Conservation (phyloP, 1,140 invertebrate species). For the Eubasilissa regina region DNA sequence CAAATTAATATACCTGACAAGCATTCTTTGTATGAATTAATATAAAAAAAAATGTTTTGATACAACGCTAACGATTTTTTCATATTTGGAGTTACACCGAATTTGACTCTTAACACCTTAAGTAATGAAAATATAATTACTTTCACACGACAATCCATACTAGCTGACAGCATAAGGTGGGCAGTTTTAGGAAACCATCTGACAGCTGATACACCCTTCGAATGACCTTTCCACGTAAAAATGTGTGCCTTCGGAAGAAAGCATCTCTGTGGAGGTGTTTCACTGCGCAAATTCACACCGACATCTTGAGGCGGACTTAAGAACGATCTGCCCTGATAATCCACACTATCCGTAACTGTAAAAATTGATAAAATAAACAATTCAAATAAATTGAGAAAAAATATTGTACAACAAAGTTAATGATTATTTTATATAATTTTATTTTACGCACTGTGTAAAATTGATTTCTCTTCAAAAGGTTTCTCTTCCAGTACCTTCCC, state of each 20-base stretch:
- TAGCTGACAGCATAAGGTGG: slow-evolving; percentile 94
- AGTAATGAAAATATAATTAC: slow-evolving; percentile 68
- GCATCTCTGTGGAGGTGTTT: slow-evolving; percentile 94
- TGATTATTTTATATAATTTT: too few relatives aligned
- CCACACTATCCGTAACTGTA: slow-evolving; percentile 92
- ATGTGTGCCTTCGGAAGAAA: slow-evolving; percentile 98
- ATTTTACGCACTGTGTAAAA: slow-evolving; percentile 92
- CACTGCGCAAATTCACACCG: slow-evolving; percentile 94
- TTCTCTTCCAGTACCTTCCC: slow-evolving; percentile 91
- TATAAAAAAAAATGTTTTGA: too few relatives aligned
- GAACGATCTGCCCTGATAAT: slow-evolving; percentile 98
- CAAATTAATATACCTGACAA: too few relatives aligned
- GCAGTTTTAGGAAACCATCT: slow-evolving; percentile 96
- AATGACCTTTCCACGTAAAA: slow-evolving; percentile 97
- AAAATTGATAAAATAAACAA: slow-evolving; percentile 61
- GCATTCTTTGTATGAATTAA: too few relatives aligned
- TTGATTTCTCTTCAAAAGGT: slow-evolving; percentile 94
- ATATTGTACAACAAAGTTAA: neutral
- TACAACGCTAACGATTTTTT: too few relatives aligned
- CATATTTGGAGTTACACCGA: too few relatives aligned
- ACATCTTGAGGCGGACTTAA: slow-evolving; percentile 95
- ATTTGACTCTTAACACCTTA: too few relatives aligned
- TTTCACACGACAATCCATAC: slow-evolving; percentile 98
- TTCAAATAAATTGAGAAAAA: neutral
- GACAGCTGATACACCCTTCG: slow-evolving; percentile 96